A percentile compares a stretch with the other conserved stretches of the same genome.
Conservation (phyloP, 2,797 vertebrate genomes). For the Meda fulgida region DNA sequence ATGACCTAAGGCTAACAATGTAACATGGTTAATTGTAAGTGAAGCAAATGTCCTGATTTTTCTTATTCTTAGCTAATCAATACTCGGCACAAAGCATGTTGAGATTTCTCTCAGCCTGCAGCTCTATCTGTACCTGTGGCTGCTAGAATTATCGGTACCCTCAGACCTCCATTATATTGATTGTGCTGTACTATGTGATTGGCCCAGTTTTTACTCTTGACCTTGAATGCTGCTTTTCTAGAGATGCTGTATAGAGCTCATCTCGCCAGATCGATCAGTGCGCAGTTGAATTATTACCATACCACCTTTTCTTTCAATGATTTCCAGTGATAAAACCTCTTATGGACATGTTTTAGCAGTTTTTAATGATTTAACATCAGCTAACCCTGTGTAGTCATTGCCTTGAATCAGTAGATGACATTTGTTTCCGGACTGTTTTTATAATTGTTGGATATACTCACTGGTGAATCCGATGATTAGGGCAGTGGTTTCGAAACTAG, state of each 20-base stretch:
- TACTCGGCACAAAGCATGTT: conserved; percentile 6
- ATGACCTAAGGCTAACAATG: background rate
- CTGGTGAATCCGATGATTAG: background rate
- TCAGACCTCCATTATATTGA: conserved; percentile 48
- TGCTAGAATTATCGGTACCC: conserved; percentile 35
- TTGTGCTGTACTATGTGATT: conserved; percentile 51
- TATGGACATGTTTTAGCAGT: background rate
- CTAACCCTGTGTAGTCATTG: background rate
- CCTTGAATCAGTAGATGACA: background rate
- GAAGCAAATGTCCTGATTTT: conserved; percentile 17
- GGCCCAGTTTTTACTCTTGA: conserved; percentile 32
- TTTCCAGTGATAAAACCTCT: background rate
- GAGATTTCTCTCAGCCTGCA: background rate
- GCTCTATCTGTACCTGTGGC: conserved; percentile 15
- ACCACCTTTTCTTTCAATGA: conserved; percentile 4
- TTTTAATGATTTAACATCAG: background rate
- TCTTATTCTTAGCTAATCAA: background rate
- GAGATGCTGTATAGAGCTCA: conserved; percentile 7
- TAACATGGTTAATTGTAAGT: conserved; percentile 25
- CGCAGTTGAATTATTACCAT: background rate
- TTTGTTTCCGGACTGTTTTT: background rate
- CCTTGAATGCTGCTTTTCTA: conserved; percentile 16
- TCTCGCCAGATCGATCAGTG: background rate
- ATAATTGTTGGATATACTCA: background rate
- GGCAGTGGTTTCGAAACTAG: no score